A percentile compares a stretch with the other conserved stretches of the same genome.
phyloP scores from a whole-genome alignment of 2,797 vertebrate genomes.

The Schizothorax lantsangensis region DNA sequence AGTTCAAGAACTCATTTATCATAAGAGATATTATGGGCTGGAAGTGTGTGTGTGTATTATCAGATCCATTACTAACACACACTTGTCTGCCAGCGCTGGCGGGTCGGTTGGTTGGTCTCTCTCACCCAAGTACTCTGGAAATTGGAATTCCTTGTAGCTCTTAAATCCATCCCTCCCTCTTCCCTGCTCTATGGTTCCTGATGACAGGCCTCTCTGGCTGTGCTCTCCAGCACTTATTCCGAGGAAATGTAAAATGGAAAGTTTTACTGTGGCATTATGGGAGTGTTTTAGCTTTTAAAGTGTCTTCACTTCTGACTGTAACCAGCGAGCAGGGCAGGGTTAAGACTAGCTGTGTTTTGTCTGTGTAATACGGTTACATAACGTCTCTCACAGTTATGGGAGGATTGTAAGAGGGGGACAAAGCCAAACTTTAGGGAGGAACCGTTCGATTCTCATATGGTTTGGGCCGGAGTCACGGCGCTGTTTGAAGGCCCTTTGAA shows the following conservation, averaged over 20 bases:
- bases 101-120: not conserved
- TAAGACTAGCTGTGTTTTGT: constrained; percentile 21
- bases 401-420: not conserved
- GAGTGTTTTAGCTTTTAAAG: not conserved
- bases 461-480: not conserved
- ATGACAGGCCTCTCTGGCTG: constrained; percentile 32
- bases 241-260: constrained; percentile 38
- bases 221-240: constrained; percentile 23
- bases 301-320: constrained; percentile 27
- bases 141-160: constrained; percentile 32
- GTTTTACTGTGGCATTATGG: constrained; percentile 33
- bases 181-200: constrained; percentile 11
- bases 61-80: constrained; percentile 12
- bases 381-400: constrained; percentile 5
- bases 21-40: constrained; percentile 9
- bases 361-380: constrained; percentile 22
- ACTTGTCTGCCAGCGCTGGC: not conserved
- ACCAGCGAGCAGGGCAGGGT: constrained; percentile 9
- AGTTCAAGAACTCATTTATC: not conserved
- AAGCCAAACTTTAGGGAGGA: constrained; percentile 25
- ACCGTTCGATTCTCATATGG: not conserved
- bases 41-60: not conserved
- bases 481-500: constrained; percentile 38
- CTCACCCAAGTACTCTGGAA: constrained; percentile 18
- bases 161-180: constrained; percentile 34